Percentiles rank a stretch among this genome's conserved stretches.
Conservation (phyloP, 2,797 vertebrate species). For the Lacerta viridis region DNA sequence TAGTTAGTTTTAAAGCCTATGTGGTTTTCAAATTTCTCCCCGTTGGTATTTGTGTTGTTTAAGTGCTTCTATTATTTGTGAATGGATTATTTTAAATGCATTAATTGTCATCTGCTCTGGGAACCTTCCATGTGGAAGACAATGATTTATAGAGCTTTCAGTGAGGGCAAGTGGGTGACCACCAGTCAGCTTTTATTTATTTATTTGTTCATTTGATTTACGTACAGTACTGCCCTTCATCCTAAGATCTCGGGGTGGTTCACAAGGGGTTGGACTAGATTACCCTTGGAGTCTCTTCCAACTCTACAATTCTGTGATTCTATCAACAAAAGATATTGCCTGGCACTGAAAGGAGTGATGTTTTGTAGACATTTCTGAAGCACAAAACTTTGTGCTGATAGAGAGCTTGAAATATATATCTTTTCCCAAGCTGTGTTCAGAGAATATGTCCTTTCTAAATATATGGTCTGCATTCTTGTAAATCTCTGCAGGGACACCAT, state of each 20-base stretch:
- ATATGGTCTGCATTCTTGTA: background rate
- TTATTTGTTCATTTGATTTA: slow-evolving; percentile 12
- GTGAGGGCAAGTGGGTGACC: background rate
- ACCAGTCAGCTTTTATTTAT: too few relatives aligned
- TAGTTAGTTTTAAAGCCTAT: too few relatives aligned
- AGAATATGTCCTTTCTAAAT: slow-evolving; percentile 2
- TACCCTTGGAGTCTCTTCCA: too few relatives aligned
- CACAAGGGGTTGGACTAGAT: too few relatives aligned
- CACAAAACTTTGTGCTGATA: background rate
- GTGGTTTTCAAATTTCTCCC: background rate
- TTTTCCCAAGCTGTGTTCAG: background rate
- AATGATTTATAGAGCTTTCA: background rate
- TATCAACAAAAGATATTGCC: background rate
- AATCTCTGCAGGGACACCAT: slow-evolving; percentile 3
- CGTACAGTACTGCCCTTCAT: slow-evolving; percentile 49
- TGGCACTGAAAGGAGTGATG: background rate
- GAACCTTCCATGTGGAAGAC: background rate
- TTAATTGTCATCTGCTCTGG: background rate
- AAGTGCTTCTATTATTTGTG: background rate
- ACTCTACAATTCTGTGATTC: too few relatives aligned
- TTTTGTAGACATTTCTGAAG: background rate
- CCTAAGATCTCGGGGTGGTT: too few relatives aligned
- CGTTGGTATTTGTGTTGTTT: background rate
- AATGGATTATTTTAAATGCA: too few relatives aligned
- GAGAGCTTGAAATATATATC: background rate